Percentiles rank a stretch among this genome's conserved stretches.
These are phyloP conservation scores for Hetaerina titia DNA, from an alignment of 2,888 invertebrate species.

Conservation along the genomic window DNA sequence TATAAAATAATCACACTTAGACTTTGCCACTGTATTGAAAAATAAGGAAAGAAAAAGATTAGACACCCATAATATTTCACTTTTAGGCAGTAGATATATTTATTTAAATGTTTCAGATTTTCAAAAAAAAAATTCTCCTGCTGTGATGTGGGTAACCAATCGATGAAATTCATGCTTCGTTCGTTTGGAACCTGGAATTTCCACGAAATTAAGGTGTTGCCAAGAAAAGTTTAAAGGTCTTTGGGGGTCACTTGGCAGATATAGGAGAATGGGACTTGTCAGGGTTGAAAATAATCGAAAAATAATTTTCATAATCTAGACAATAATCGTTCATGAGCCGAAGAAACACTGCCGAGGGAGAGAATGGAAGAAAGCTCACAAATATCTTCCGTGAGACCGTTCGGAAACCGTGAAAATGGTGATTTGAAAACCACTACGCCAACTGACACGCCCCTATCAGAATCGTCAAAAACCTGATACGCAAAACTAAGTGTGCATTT, in stretches of 20 bases:
- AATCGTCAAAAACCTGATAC: background rate
- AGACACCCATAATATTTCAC: too few species aligned
- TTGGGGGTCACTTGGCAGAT: background rate
- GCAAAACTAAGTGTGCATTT: background rate
- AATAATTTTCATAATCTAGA: background rate
- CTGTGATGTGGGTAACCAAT: background rate
- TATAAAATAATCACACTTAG: too few species aligned
- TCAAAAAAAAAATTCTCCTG: too few species aligned
- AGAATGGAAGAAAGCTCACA: background rate
- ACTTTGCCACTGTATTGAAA: too few species aligned
- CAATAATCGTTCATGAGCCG: background rate
- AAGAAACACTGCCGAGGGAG: background rate
- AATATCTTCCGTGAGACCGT: background rate
- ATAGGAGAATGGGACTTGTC: background rate
- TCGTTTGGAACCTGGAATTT: background rate
- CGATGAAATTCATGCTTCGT: background rate
- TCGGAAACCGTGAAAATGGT: background rate
- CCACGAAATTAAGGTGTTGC: background rate
- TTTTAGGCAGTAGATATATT: too few species aligned
- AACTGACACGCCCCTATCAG: background rate
- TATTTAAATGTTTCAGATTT: too few species aligned
- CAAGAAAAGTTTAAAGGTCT: background rate
- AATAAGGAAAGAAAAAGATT: too few species aligned
- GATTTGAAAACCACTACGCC: background rate
- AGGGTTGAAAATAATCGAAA: background rate